Base-by-base conservation (phyloP, 1,140 invertebrate genomes). In the Drosophila repletoides region DNA sequence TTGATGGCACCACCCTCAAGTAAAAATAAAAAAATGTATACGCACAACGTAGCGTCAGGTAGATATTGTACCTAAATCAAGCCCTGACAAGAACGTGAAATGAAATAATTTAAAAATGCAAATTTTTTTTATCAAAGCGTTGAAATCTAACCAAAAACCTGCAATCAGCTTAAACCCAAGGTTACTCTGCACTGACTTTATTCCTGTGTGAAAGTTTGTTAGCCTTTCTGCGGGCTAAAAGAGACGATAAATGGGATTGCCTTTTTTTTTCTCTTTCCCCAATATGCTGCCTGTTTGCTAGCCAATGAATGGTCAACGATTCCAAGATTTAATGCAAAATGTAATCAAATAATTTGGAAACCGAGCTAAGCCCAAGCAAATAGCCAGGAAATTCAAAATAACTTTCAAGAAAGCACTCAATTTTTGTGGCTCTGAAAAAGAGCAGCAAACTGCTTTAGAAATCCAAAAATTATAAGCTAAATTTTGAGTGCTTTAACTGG, bases 51-150 rank as follows among this genome's bases (percentile, higher is more conserved):
- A 29, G 38, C 36, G 21, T 49, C 69, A 77, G 68, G 74, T 80
- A 75, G 65, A 80, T 38, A 41, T 46, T 71, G 36, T 63, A 80
- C 76, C 76, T 80, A 75, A 80, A 80, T 80, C 76, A 80, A 70
- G 76, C 66, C 28, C 71, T 80, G 76, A 75, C 76, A 80, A 80
- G 76, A 49, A 80, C 76, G 76, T 80, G 71, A 80, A 80, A 80
- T 80, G 76, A 80, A 80, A 80, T 80, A 75, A 80, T 80, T 80
- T 80, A 72, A 80, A 80, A 80, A 80, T 81, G 76, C 66, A 75
- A 80, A 80, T 81, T 71, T 41, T 28, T 15, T 26, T 68, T 79
- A 80, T 75, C 76, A 70, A 26, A 10, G 40, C 58, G 48, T 48
- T 55, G 56, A 72, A 70, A 80, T 80, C 71, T 71, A 55, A 38